Percentiles rank a stretch among this genome's conserved stretches.
phyloP scores from a whole-genome alignment of 2,797 vertebrate species.

The Enteromius treurensis region DNA sequence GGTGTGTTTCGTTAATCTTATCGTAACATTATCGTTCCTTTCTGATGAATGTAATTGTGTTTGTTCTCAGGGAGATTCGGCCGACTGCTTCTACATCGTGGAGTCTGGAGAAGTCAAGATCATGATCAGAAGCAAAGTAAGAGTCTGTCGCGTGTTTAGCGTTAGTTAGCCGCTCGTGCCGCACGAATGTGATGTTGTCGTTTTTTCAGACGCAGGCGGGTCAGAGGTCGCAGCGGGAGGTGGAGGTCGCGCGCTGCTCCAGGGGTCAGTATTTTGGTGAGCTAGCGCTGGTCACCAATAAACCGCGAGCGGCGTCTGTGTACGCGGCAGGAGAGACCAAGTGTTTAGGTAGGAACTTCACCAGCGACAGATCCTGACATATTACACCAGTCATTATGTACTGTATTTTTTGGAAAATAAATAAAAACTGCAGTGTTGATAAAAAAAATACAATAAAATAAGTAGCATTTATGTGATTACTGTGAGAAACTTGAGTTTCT shows the following conservation, averaged over 20 bases:
- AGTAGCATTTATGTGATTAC: not conserved
- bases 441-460: not conserved
- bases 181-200: not conserved
- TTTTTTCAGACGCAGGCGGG: conserved; percentile 76
- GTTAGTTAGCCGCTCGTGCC: not conserved
- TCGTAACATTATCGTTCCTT: not conserved
- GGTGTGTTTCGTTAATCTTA: conserved; percentile 55
- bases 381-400: not conserved
- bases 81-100: conserved; percentile 94
- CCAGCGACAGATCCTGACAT: not conserved
- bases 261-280: conserved; percentile 95
- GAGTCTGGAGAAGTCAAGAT: conserved; percentile 94
- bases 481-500: not conserved
- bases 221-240: conserved; percentile 84
- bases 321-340: conserved; percentile 91
- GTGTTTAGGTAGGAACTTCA: conserved; percentile 84
- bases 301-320: conserved; percentile 92
- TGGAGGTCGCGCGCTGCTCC: conserved; percentile 88
- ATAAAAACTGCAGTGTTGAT: not conserved
- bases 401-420: not conserved
- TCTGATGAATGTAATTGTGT: not conserved
- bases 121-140: conserved; percentile 91
- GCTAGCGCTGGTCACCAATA: conserved; percentile 94
- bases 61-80: conserved; percentile 84
- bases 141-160: not conserved